Percentiles rank a stretch among this genome's conserved stretches.
phyloP scores from a whole-genome alignment of 2,113 vertebrate species.

The Stegostoma tigrinum region DNA sequence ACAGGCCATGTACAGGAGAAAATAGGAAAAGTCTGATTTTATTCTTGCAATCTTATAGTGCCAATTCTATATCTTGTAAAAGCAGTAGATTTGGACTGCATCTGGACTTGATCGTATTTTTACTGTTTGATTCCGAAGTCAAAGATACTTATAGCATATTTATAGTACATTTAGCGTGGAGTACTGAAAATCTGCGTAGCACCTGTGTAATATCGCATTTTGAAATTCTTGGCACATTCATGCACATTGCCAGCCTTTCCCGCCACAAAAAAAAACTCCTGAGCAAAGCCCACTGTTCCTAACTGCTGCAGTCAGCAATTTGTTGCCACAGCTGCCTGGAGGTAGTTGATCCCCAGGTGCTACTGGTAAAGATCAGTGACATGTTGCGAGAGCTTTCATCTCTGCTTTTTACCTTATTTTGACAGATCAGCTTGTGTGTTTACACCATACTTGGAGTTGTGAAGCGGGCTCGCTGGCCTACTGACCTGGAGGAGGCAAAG shows the following conservation, averaged over 20 bases:
- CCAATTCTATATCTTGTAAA: background rate
- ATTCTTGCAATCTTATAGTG: background rate
- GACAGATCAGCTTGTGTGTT: conserved; percentile 82
- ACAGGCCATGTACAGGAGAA: background rate
- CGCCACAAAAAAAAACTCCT: background rate
- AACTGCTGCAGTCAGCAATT: conserved; percentile 18
- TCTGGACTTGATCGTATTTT: background rate
- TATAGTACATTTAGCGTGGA: background rate
- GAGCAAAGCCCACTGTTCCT: background rate
- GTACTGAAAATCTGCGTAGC: background rate
- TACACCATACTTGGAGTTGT: conserved; percentile 79
- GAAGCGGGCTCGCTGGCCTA: conserved; percentile 82
- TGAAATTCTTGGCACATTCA: background rate
- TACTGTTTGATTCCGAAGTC: background rate
- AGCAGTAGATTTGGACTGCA: background rate
- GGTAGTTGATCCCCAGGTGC: conserved; percentile 33
- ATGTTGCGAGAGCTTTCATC: conserved; percentile 31
- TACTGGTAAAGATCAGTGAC: conserved; percentile 35
- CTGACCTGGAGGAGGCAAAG: conserved; percentile 77
- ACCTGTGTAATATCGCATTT: background rate
- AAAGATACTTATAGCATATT: background rate
- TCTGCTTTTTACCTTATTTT: conserved; percentile 38
- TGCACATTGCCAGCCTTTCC: background rate
- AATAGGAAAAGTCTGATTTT: background rate
- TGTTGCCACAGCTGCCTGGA: background rate